Conservation (phyloP, 1,140 invertebrate species). For the Halesus radiatus region DNA sequence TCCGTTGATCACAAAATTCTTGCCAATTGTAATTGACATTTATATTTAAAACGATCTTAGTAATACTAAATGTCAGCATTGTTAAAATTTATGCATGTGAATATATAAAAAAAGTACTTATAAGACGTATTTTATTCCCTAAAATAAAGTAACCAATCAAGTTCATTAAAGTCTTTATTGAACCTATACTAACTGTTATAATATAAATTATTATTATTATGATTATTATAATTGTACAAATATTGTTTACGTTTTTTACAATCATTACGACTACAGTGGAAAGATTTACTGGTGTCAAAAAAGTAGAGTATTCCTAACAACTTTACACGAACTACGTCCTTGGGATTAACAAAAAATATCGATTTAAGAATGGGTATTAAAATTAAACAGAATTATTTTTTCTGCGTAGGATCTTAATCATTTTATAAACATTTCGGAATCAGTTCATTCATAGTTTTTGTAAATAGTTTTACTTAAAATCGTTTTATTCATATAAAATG, state of each 20-base stretch:
- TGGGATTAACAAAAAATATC: too few species aligned
- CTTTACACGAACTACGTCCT: too few species aligned
- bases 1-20: neutral
- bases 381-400: too few species aligned
- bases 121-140: constrained; percentile 52
- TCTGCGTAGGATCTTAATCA: too few species aligned
- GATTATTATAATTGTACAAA: constrained; percentile 59
- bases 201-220: constrained; percentile 60
- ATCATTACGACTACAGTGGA: constrained; percentile 56
- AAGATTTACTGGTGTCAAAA: constrained; percentile 27
- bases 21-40: constrained; percentile 1
- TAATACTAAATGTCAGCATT: constrained; percentile 41
- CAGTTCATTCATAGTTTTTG: too few species aligned
- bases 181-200: constrained; percentile 56
- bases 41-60: neutral
- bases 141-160: constrained; percentile 56
- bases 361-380: too few species aligned
- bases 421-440: too few species aligned
- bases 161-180: constrained; percentile 55
- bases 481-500: neutral
- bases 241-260: constrained; percentile 55
- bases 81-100: constrained; percentile 53
- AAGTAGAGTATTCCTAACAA: neutral
- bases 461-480: neutral
- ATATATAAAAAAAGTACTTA: constrained; percentile 53